Evolutionary conservation across 2,113 vertebrate species (phyloP).

Genomic region (Bothrops jararaca): DNA sequence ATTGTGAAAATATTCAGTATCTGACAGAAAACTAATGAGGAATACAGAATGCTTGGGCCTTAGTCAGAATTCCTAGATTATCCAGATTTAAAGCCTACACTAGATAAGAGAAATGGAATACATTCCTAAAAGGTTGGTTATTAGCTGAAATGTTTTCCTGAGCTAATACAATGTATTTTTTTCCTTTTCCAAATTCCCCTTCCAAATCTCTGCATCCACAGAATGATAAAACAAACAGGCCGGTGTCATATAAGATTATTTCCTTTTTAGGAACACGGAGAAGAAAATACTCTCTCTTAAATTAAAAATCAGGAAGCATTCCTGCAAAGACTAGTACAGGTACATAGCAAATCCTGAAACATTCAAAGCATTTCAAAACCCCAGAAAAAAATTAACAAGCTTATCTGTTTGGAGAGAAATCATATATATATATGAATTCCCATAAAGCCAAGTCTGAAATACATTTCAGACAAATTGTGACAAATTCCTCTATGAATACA

Average conservation of each 20-base stretch:
- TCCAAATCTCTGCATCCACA: background rate
- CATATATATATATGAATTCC: background rate
- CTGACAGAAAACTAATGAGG: background rate
- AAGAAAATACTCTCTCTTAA: constrained; percentile 26
- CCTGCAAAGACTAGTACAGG: fast-evolving
- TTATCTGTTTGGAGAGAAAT: constrained; percentile 55
- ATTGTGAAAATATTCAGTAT: background rate
- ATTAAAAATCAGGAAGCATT: background rate
- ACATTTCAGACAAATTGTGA: constrained; percentile 52
- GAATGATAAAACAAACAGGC: background rate
- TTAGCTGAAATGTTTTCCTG: constrained; percentile 27
- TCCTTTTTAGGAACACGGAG: constrained; percentile 22
- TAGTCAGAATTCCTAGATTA: background rate
- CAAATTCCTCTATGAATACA: constrained; percentile 50
- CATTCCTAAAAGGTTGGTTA: constrained; percentile 19
- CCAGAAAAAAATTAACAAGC: constrained; percentile 44
- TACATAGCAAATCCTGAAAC: background rate
- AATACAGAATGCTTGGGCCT: background rate
- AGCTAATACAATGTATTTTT: constrained; percentile 38
- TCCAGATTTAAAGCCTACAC: constrained; percentile 40
- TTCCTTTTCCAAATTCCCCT: constrained; percentile 38
- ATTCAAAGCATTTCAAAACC: constrained; percentile 9
- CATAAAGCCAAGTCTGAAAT: constrained; percentile 56
- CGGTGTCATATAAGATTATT: constrained; percentile 14
- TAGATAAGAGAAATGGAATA: constrained; percentile 45